These are phyloP conservation scores for Chionis minor DNA, from an alignment of 2,113 vertebrate genomes.

Conservation along the genomic window DNA sequence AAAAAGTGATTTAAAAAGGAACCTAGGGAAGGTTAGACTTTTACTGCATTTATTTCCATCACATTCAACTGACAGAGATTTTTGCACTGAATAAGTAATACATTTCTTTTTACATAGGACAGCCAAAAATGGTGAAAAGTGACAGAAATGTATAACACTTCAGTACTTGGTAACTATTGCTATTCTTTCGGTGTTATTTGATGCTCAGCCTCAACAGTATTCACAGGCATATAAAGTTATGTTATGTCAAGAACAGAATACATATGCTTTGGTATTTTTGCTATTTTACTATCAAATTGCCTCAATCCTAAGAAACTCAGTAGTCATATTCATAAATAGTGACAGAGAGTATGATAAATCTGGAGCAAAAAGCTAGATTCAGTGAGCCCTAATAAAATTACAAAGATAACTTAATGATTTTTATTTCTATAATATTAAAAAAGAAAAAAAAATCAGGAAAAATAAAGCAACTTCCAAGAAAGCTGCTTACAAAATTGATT, in stretches of 20 bases:
- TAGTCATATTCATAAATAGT: background rate
- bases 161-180: background rate
- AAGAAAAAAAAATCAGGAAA: background rate
- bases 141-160: background rate
- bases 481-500: background rate
- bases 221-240: background rate
- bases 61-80: background rate
- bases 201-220: background rate
- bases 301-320: background rate
- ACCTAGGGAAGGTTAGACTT: background rate
- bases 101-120: background rate
- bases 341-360: background rate
- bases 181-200: background rate
- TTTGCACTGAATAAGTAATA: slow-evolving; percentile 16
- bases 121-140: background rate
- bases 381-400: background rate
- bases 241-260: background rate
- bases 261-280: background rate
- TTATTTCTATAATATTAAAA: background rate
- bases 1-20: background rate
- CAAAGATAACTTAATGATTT: background rate
- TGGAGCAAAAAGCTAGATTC: background rate
- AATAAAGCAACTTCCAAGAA: background rate
- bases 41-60: background rate
- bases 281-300: background rate